phyloP scores from a whole-genome alignment of 2,113 vertebrate genomes.

The Lethenteron reissneri region DNA sequence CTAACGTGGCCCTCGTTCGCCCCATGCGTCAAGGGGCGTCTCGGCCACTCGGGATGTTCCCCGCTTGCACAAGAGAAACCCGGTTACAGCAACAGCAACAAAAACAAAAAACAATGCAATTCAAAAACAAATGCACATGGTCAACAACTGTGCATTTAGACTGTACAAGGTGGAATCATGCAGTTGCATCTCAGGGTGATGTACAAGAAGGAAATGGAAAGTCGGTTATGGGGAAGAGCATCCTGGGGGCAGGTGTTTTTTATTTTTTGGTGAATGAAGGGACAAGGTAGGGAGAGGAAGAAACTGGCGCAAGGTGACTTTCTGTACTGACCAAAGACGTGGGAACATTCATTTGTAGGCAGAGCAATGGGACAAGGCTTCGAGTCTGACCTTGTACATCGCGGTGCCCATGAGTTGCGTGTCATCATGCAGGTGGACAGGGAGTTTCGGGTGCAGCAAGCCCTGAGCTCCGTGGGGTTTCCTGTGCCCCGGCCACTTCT shows the following conservation, averaged over 20 bases:
- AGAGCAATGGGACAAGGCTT: background rate
- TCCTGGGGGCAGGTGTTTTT: background rate
- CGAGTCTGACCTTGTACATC: background rate
- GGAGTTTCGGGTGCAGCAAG: conserved; percentile 57
- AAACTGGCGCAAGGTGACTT: background rate
- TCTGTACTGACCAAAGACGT: background rate
- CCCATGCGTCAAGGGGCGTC: too few species aligned
- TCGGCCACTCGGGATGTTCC: too few species aligned
- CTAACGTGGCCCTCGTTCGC: too few species aligned
- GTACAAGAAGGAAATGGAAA: too few species aligned
- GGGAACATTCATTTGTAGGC: background rate
- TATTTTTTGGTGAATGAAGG: background rate
- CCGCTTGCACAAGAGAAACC: too few species aligned
- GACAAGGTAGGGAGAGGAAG: background rate
- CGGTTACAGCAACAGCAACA: too few species aligned
- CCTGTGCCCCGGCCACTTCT: conserved; percentile 57
- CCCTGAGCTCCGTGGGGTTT: conserved; percentile 45
- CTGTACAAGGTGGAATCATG: too few species aligned
- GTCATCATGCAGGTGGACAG: conserved; percentile 36
- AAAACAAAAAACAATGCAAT: too few species aligned
- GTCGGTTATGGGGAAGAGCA: too few species aligned
- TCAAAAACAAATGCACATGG: too few species aligned
- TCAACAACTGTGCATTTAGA: too few species aligned
- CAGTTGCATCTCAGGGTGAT: too few species aligned
- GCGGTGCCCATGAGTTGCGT: background rate